Evolutionary conservation across 2,113 vertebrate genomes (phyloP).

Genomic region (Acanthisitta chloris): DNA sequence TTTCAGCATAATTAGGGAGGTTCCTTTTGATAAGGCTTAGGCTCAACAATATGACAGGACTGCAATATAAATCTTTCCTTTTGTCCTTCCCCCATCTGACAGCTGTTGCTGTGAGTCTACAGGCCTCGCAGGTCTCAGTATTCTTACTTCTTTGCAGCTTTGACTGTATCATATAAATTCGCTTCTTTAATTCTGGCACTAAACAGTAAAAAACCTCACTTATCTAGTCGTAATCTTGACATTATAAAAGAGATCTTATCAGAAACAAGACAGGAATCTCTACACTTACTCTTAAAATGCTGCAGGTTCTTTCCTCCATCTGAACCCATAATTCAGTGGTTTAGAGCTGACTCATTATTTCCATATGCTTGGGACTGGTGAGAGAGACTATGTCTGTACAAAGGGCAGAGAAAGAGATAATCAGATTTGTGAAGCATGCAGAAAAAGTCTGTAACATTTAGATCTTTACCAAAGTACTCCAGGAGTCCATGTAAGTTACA

Average conservation of each 20-base stretch:
- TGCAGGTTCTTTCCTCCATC: not conserved
- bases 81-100: not conserved
- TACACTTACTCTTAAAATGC: not conserved
- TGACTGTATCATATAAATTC: not conserved
- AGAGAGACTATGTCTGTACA: not conserved
- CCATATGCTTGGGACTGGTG: not conserved
- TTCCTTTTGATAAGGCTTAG: not conserved
- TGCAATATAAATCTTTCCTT: not conserved
- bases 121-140: not conserved
- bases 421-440: not conserved
- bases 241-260: not conserved
- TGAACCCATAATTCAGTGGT: not conserved
- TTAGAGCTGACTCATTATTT: constrained; percentile 30
- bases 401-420: constrained; percentile 7
- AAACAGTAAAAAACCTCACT: not conserved
- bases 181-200: not conserved
- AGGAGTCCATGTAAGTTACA: not conserved
- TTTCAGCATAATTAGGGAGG: not conserved
- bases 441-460: not conserved
- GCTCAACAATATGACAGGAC: not conserved
- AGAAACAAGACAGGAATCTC: not conserved
- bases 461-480: not conserved
- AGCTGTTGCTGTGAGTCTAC: not conserved
- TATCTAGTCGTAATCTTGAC: not conserved
- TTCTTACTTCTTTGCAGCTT: not conserved